Evolutionary conservation across 2,797 vertebrate genomes (phyloP), one percentile per base, ranked within the genome.

Genomic region (Tokudaia muenninki): DNA sequence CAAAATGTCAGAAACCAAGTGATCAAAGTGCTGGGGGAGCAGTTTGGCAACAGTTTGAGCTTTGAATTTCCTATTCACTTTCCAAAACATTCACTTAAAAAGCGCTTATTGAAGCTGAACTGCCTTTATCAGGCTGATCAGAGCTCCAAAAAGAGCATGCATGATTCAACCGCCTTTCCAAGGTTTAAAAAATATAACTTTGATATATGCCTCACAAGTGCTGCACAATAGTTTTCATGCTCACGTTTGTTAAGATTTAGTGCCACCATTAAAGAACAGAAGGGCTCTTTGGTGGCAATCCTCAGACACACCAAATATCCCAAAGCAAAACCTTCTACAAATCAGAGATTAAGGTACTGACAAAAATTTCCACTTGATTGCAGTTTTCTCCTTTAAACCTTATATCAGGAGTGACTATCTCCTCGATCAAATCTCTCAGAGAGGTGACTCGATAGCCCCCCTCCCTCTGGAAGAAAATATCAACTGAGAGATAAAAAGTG

Each of bases 191-290:
- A 98, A 98, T 98, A 98, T 97, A 98, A 98, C 98, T 99, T 98
- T 99, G 98, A 99, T 98, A 98, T 98, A 98, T 98, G 98, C 95
- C 98, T 98, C 97, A 98, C 98, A 98, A 98, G 98, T 98, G 98
- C 94, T 91, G 97, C 98, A 98, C 98, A 98, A 99, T 98, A 98
- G 98, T 98, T 98, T 98, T 98, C 98, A 98, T 98, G 98, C 98
- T 99, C 98, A 98, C 98, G 98, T 99, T 99, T 98, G 98, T 98
- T 98, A 99, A 99, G 98, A 99, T 99, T 99, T 99, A 98, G 97
- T 98, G 97, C 95, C 96, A 94, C 97, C 98, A 98, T 98, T 98
- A 98, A 98, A 98, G 98, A 98, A 98, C 98, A 98, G 98, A 98
- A 98, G 97, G 97, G 97, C 97, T 98, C 98, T 99, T 98, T 98